Evolutionary conservation across 2,113 vertebrate species (phyloP).

Genomic region (Seriola rivoliana): DNA sequence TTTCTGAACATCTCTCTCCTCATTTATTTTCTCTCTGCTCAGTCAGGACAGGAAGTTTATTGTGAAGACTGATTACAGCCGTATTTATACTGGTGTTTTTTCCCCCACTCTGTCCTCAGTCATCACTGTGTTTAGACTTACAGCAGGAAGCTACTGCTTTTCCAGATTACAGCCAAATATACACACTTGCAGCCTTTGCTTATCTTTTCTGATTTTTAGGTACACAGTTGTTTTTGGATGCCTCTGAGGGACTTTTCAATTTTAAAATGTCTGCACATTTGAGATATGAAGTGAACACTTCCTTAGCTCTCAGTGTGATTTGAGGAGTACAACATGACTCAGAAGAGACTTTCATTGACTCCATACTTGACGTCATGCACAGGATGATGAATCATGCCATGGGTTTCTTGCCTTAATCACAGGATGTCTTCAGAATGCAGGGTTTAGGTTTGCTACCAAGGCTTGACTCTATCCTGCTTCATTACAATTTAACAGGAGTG

Average conservation of each 20-base stretch:
- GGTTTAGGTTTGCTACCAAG: conserved; percentile 31
- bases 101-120: conserved; percentile 75
- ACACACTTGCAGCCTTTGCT: conserved; percentile 57
- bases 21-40: conserved; percentile 76
- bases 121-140: conserved; percentile 80
- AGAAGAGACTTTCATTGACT: conserved; percentile 33
- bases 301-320: background rate
- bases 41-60: conserved; percentile 83
- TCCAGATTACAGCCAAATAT: conserved; percentile 77
- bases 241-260: conserved; percentile 11
- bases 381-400: conserved; percentile 64
- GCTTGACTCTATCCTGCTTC: conserved; percentile 36
- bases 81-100: conserved; percentile 78
- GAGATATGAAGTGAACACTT: background rate
- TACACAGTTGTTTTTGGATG: conserved; percentile 63
- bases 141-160: conserved; percentile 85
- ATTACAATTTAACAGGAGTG: conserved; percentile 85
- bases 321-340: conserved; percentile 44
- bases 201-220: conserved; percentile 54
- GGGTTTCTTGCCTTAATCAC: conserved; percentile 29
- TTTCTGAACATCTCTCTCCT: conserved; percentile 52
- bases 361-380: conserved; percentile 17
- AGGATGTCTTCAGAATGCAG: conserved; percentile 46
- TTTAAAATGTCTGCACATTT: conserved; percentile 13
- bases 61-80: conserved; percentile 81